These are phyloP conservation scores for Psittacula echo DNA, from an alignment of 2,797 vertebrate genomes.

Conservation along the genomic window DNA sequence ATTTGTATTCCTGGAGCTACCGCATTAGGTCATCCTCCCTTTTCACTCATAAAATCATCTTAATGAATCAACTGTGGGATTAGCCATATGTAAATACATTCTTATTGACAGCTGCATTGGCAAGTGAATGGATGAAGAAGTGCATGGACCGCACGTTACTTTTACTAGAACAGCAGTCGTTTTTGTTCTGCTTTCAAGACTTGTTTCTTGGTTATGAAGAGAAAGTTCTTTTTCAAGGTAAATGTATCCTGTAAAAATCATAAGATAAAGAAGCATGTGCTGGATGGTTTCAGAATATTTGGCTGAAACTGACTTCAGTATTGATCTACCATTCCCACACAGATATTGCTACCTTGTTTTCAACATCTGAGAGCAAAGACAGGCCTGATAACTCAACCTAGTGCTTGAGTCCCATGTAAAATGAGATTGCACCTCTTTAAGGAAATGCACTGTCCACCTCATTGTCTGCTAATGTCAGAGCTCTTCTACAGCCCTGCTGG, in stretches of 20 bases:
- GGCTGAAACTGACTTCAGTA: not conserved
- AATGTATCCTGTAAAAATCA: not conserved
- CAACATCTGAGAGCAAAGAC: not conserved
- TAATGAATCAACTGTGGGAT: slow-evolving; percentile 62
- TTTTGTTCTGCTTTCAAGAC: slow-evolving; percentile 3
- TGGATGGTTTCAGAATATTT: not conserved
- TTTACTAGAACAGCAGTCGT: not conserved
- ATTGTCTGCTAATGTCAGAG: not conserved
- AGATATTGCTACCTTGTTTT: not conserved
- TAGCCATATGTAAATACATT: slow-evolving; percentile 46
- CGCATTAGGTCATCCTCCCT: slow-evolving; percentile 40
- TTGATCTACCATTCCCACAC: not conserved
- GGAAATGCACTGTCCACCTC: not conserved
- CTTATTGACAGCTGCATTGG: slow-evolving; percentile 7
- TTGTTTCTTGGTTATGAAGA: not conserved
- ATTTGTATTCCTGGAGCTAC: slow-evolving; percentile 68
- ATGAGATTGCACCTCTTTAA: not conserved
- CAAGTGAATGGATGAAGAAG: slow-evolving; percentile 10
- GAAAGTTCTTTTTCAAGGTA: not conserved
- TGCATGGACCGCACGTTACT: not conserved
- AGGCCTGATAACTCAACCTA: not conserved
- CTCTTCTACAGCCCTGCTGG: not conserved
- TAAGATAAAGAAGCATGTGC: not conserved
- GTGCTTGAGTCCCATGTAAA: not conserved
- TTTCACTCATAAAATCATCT: slow-evolving; percentile 67